A percentile compares a stretch with the other conserved stretches of the same genome.
These are phyloP conservation scores for Cinclus cinclus DNA, from an alignment of 2,113 vertebrate genomes.

Conservation along the genomic window DNA sequence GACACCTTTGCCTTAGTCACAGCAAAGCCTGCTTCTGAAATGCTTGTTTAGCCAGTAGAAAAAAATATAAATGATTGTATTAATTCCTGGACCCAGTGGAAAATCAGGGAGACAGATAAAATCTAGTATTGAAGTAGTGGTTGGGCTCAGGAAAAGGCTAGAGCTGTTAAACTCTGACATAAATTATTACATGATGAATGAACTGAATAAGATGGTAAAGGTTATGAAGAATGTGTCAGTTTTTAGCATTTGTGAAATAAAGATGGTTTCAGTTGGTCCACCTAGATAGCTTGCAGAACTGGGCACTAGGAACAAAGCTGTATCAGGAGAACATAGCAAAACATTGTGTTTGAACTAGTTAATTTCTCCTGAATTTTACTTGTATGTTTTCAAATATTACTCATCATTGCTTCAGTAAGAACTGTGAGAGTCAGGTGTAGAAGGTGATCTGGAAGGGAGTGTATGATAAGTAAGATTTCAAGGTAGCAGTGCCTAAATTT, in stretches of 20 bases:
- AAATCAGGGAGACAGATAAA: not conserved
- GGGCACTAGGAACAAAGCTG: not conserved
- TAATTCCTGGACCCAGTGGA: not conserved
- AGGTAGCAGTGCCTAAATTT: not conserved
- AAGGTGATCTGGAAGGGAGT: not conserved
- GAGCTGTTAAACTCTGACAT: not conserved
- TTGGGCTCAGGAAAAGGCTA: not conserved
- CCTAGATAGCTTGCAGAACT: not conserved
- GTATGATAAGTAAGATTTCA: not conserved
- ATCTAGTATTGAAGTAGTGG: not conserved
- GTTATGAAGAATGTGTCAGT: not conserved
- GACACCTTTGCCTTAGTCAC: not conserved
- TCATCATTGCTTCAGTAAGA: not conserved
- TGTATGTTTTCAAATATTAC: not conserved
- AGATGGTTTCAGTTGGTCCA: not conserved
- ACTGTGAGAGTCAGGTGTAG: not conserved
- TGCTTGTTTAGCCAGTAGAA: not conserved
- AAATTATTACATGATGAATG: not conserved
- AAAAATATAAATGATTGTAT: not conserved
- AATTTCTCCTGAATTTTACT: not conserved
- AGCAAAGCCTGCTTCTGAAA: not conserved
- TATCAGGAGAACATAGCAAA: not conserved
- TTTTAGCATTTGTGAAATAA: not conserved
- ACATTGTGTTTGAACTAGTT: not conserved
- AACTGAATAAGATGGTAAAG: not conserved